Conservation (phyloP, 53 echinoderm and acorn worm genomes). For the Echinarachnius parma region DNA sequence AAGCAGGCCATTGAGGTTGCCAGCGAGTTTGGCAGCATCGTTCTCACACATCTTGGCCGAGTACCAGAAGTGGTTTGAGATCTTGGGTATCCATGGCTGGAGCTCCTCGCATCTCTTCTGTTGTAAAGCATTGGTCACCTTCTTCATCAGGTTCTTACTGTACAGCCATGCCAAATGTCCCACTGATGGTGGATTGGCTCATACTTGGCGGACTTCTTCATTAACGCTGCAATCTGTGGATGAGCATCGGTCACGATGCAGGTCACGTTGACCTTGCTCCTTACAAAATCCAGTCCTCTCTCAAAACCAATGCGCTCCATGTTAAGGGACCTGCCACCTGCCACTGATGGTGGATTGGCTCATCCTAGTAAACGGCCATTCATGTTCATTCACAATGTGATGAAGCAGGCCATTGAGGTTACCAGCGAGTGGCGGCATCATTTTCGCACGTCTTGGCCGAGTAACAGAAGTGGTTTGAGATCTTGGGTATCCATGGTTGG, state of each 20-base stretch:
- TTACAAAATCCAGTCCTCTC: conserved; percentile 38
- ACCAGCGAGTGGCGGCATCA: too few species aligned
- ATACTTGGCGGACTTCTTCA: conserved; percentile 40
- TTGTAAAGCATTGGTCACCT: conserved; percentile 6
- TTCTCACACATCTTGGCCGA: conserved; percentile 13
- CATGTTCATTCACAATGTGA: too few species aligned
- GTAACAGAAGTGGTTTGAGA: conserved; percentile 25
- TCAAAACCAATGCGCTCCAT: conserved; percentile 50
- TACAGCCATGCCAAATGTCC: conserved; percentile 49
- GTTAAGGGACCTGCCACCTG: conserved; percentile 39
- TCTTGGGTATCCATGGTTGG: conserved; percentile 17
- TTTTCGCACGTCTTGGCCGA: conserved; percentile 17
- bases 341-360: too few species aligned
- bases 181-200: conserved; percentile 19
- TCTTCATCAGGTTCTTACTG: conserved; percentile 34
- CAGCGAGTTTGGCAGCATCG: background rate
- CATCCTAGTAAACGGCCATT: too few species aligned
- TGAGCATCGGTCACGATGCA: conserved; percentile 49
- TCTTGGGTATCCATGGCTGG: conserved; percentile 18
- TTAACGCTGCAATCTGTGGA: conserved; percentile 39
- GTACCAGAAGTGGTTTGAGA: conserved; percentile 27
- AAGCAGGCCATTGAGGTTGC: too few species aligned
- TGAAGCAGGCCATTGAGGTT: too few species aligned
- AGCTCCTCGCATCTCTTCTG: conserved; percentile 15
- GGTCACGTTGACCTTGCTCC: conserved; percentile 17